These are phyloP conservation scores for Columba livia DNA, from an alignment of 2,113 vertebrate genomes.

Conservation along the genomic window DNA sequence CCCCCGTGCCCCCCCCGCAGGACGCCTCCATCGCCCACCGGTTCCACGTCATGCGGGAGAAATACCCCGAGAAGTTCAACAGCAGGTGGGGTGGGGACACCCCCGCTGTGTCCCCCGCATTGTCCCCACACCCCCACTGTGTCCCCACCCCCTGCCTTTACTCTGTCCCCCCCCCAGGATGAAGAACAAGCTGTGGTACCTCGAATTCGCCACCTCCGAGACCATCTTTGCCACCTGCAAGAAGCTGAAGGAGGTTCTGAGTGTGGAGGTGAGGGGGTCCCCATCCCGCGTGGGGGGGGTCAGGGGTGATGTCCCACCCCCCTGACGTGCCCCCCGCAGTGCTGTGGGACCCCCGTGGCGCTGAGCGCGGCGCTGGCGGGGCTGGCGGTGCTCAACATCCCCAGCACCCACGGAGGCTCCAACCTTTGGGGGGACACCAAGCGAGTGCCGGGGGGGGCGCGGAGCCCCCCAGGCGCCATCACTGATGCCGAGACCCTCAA, in stretches of 20 bases:
- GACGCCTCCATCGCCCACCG: constrained; percentile 93
- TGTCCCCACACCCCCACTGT: too few species aligned
- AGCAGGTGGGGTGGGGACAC: constrained; percentile 80
- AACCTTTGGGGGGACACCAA: constrained; percentile 93
- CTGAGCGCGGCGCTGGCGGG: constrained; percentile 84
- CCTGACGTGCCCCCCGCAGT: constrained; percentile 66
- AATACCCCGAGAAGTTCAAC: constrained; percentile 92
- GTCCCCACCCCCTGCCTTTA: too few species aligned
- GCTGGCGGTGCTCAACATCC: constrained; percentile 90
- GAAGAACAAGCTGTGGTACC: constrained; percentile 96
- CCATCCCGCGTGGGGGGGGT: too few species aligned
- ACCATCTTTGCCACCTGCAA: constrained; percentile 92
- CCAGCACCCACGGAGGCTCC: constrained; percentile 92
- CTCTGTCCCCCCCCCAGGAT: constrained; percentile 33
- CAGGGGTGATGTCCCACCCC: too few species aligned
- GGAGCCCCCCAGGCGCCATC: constrained; percentile 65
- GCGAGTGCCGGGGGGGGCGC: constrained; percentile 53
- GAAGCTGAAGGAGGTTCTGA: constrained; percentile 82
- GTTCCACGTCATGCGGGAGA: constrained; percentile 93
- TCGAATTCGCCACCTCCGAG: constrained; percentile 93
- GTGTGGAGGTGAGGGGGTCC: constrained; percentile 80
- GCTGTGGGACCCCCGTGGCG: constrained; percentile 82
- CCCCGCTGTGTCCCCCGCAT: too few species aligned
- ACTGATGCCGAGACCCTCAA: constrained; percentile 85
- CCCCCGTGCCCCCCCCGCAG: constrained; percentile 56